Conservation (phyloP, 2,113 vertebrate species). For the Hydropotes inermis region DNA sequence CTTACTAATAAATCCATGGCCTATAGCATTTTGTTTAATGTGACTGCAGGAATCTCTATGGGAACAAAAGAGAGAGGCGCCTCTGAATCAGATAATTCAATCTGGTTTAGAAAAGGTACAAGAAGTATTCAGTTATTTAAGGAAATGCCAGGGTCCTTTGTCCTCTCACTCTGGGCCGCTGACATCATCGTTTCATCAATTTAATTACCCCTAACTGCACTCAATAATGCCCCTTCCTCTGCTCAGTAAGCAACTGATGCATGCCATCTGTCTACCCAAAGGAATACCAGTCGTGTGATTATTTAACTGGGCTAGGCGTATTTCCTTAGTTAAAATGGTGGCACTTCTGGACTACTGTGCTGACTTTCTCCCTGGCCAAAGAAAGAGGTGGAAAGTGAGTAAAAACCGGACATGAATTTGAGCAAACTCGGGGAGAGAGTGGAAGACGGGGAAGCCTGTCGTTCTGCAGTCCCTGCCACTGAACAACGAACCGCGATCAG, state of each 20-base stretch:
- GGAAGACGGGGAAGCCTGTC: background rate
- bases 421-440: background rate
- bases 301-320: background rate
- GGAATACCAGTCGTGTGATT: background rate
- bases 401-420: background rate
- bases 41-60: background rate
- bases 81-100: background rate
- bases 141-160: background rate
- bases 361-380: background rate
- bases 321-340: background rate
- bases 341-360: background rate
- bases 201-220: background rate
- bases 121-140: background rate
- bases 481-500: accelerated
- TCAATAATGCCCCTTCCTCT: background rate
- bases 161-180: background rate
- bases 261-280: background rate
- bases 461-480: background rate
- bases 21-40: background rate
- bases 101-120: background rate
- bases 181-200: background rate
- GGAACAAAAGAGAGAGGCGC: background rate
- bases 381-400: background rate
- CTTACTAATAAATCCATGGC: background rate
- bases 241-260: background rate